Conservation (phyloP, 2,888 invertebrate species). For the Noctua janthe region DNA sequence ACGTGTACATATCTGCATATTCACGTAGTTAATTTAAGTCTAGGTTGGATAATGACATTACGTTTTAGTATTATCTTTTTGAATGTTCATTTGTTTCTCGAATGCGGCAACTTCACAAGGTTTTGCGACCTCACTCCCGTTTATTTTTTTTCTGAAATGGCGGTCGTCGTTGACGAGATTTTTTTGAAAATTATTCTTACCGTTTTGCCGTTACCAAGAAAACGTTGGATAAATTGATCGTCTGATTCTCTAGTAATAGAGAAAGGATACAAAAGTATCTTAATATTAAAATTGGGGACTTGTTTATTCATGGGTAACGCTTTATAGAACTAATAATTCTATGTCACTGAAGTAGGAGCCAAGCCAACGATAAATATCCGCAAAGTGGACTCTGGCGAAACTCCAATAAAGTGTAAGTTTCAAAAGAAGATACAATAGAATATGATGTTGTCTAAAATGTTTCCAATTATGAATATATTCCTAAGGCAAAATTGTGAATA, state of each 20-base stretch:
- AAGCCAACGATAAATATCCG: conserved; percentile 16
- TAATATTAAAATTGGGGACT: not conserved
- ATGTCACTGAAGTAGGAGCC: not conserved
- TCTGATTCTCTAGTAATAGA: not conserved
- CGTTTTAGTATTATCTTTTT: conserved; percentile 14
- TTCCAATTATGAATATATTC: not conserved
- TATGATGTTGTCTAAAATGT: not conserved
- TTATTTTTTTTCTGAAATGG: not conserved
- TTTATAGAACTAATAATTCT: conserved; percentile 1
- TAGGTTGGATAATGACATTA: conserved; percentile 22
- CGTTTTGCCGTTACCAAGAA: not conserved
- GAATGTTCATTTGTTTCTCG: conserved; percentile 1
- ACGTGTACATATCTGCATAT: conserved; percentile 10
- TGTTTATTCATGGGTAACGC: not conserved
- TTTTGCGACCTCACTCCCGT: not conserved
- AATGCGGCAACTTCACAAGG: conserved; percentile 5
- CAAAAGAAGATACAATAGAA: not conserved
- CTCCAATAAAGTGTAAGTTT: conserved; percentile 20
- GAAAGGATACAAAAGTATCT: not conserved
- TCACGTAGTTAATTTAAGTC: conserved; percentile 28
- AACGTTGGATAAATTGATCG: not conserved
- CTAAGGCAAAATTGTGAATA: not conserved
- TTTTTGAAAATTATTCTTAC: not conserved
- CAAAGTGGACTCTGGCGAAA: conserved; percentile 13
- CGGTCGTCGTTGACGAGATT: not conserved